phyloP scores from a whole-genome alignment of 2,888 invertebrate species.

The Drosophila buzzatii region DNA sequence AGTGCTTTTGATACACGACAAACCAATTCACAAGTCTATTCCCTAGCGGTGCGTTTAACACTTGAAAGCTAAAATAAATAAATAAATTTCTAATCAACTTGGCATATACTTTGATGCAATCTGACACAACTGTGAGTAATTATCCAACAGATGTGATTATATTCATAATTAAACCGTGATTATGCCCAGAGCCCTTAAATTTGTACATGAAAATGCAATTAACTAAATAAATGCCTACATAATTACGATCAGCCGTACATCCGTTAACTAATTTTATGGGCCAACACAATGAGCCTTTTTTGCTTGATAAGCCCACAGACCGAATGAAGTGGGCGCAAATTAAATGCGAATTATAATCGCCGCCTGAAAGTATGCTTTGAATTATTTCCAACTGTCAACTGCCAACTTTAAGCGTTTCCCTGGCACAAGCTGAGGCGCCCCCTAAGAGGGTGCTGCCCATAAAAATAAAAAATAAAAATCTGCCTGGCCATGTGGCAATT shows the following conservation, averaged over 20 bases:
- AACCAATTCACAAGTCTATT: conserved; percentile 54
- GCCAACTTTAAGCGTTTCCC: conserved; percentile 53
- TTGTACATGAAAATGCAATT: conserved; percentile 21
- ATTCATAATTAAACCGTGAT: conserved; percentile 43
- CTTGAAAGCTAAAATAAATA: background rate
- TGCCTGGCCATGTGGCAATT: conserved; percentile 52
- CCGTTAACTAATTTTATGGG: conserved; percentile 66
- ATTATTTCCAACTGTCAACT: conserved; percentile 49
- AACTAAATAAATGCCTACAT: conserved; percentile 11
- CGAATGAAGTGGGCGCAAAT: conserved; percentile 31
- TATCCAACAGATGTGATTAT: conserved; percentile 11
- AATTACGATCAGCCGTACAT: conserved; percentile 48
- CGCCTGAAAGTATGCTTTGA: conserved; percentile 61
- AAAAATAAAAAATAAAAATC: conserved; percentile 28
- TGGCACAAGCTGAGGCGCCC: conserved; percentile 55
- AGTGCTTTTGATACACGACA: conserved; percentile 10
- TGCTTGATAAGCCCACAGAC: conserved; percentile 30
- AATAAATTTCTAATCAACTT: conserved; percentile 32
- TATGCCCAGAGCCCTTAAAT: conserved; percentile 26
- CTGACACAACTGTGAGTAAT: conserved; percentile 13
- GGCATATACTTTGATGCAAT: background rate
- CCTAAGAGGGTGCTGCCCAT: conserved; percentile 13
- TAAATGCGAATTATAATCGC: conserved; percentile 63
- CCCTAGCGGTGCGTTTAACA: conserved; percentile 1
- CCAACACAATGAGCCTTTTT: conserved; percentile 65